phyloP scores from a whole-genome alignment of 2,113 vertebrate genomes.

The Microtus oregoni region DNA sequence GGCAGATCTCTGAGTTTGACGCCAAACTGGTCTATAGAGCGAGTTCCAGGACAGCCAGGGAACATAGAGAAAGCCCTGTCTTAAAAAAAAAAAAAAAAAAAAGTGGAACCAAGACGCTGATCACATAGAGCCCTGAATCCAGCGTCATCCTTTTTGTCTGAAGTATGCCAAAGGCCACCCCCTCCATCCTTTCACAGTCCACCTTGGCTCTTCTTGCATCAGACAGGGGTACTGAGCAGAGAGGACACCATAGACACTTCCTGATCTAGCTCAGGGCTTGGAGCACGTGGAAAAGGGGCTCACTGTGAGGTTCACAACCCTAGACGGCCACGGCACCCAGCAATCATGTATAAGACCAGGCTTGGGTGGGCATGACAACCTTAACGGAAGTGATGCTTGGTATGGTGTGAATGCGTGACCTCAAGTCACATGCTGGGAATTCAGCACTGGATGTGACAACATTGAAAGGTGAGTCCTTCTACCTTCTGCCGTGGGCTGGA shows the following conservation, averaged over 20 bases:
- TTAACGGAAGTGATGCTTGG: background rate
- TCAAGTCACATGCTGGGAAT: background rate
- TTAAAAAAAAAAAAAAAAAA: background rate
- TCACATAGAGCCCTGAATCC: background rate
- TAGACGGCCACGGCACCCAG: too few relatives aligned
- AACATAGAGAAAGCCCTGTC: background rate
- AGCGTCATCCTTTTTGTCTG: background rate
- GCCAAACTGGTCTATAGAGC: background rate
- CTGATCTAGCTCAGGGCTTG: background rate
- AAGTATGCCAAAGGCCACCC: background rate
- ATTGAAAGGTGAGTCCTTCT: background rate
- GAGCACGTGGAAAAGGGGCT: rapidly evolving
- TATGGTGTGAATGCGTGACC: background rate
- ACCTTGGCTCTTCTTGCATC: background rate
- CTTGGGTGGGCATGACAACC: background rate
- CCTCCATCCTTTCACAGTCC: background rate
- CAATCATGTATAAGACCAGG: rapidly evolving
- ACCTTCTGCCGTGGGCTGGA: too few relatives aligned
- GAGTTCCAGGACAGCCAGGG: background rate
- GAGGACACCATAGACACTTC: rapidly evolving
- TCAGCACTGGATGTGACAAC: too few relatives aligned
- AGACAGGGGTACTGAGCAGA: background rate
- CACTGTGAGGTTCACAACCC: rapidly evolving
- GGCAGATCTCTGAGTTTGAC: background rate
- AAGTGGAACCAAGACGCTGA: rapidly evolving